A percentile compares a stretch with the other conserved stretches of the same genome.
phyloP scores from a whole-genome alignment of 2,113 vertebrate genomes.

The Tetrax tetrax region DNA sequence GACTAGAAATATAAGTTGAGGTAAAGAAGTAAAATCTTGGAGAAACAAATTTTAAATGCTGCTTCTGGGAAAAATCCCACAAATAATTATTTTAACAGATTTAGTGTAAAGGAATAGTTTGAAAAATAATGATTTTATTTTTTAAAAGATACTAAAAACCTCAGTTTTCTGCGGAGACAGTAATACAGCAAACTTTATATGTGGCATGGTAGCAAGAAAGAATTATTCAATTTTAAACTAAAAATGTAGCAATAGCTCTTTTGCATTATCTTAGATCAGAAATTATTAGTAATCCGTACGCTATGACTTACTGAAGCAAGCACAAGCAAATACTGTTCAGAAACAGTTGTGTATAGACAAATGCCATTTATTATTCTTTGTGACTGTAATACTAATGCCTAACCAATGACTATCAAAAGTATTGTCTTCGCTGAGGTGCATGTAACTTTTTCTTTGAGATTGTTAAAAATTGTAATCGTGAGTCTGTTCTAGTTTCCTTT shows the following conservation, averaged over 20 bases:
- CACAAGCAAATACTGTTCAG: too few relatives aligned
- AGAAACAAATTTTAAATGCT: neutral
- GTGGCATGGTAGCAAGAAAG: neutral
- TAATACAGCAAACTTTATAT: neutral
- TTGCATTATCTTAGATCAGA: neutral
- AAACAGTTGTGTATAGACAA: too few relatives aligned
- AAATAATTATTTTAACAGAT: neutral
- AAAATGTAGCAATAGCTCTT: neutral
- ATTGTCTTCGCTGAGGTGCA: neutral
- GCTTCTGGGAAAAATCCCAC: accelerated
- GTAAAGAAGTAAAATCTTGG: neutral
- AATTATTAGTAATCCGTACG: neutral
- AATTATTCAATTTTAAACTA: neutral
- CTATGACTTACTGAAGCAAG: too few relatives aligned
- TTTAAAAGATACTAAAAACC: neutral
- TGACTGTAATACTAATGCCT: too few relatives aligned
- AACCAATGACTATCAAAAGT: neutral
- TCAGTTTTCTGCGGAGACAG: neutral
- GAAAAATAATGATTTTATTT: neutral
- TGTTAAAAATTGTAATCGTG: neutral
- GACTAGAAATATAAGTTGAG: neutral
- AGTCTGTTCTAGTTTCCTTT: neutral
- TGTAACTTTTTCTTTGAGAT: neutral
- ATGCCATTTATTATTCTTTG: too few relatives aligned
- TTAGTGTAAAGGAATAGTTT: neutral